Base-by-base conservation (phyloP, 2,888 invertebrate species). In the Acleris sparsana region DNA sequence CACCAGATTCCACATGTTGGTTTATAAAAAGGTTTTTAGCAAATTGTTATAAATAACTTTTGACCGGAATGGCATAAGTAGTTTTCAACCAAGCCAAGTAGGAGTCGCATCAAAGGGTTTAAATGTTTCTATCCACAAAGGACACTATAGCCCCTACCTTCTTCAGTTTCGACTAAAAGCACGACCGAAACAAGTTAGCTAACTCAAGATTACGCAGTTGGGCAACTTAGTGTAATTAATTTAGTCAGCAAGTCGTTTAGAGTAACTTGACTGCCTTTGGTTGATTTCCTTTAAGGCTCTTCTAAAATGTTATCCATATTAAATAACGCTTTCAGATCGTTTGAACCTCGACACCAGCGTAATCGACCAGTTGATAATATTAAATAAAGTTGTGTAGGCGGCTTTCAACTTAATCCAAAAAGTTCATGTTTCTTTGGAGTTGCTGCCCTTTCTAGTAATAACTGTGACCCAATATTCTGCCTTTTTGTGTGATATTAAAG, bases 101-200 rank as follows among this genome's bases (percentile, higher is more conserved):
- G 44, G 20, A n/a, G 20, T n/a, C 44, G 53, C 53, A 53, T 53
- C 46, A 53, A 61, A 43, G 58, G 62, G 53, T 39, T 33, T 43
- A 18, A 58, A 39, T 63, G 53, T 58, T 56, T 53, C 55, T 53
- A 51, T 33, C 51, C 51, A 65, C 60, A 65, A 62, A 55, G 48
- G 57, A 18, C 44, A 58, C 48, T 51, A 60, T 60, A 53, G 55
- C 53, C 17, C 29, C 18, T 58, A 56, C 53, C 62, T 62, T 65
- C 49, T 63, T 46, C 48, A 29, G 46, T 60, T 58, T 58, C 59
- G 53, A 18, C 68, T 70, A 68, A 72, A 67, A 72, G 68, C 70
- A 68, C 49, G 39, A 67, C 63, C 69, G 55, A 69, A 69, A 71
- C 69, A 71, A 71, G 67, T 72, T 72, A 60, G 60, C 63, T 48